These are phyloP conservation scores for Chaenocephalus aceratus DNA, from an alignment of 2,113 vertebrate genomes.

Conservation along the genomic window DNA sequence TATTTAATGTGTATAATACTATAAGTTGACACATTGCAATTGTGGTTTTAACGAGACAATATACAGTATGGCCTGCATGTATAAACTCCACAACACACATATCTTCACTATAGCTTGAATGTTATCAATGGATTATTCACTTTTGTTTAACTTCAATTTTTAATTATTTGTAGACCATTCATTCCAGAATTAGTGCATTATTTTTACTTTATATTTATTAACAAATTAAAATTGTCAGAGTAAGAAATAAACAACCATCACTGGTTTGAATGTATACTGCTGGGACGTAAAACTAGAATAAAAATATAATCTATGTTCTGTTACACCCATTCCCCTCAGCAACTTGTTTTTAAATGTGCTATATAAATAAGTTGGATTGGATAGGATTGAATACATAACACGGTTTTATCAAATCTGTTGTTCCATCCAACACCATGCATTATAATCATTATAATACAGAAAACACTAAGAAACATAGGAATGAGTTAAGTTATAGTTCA, in stretches of 20 bases:
- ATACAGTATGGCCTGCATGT: background rate
- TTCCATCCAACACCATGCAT: background rate
- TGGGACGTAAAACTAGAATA: background rate
- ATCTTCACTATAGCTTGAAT: background rate
- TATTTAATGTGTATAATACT: too few species aligned
- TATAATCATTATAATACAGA: background rate
- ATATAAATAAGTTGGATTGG: too few species aligned
- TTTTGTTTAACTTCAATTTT: background rate
- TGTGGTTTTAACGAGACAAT: background rate
- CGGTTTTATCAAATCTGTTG: background rate
- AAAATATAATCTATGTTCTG: background rate
- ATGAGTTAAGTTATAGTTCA: background rate
- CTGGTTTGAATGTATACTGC: background rate
- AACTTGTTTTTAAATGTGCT: too few species aligned
- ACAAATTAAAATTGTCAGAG: too few species aligned
- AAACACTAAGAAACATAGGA: background rate
- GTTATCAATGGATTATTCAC: background rate
- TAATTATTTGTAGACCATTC: background rate
- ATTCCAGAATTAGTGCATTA: background rate
- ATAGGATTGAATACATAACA: background rate
- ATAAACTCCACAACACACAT: background rate
- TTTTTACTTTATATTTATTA: too few species aligned
- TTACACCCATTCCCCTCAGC: background rate
- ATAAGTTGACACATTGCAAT: background rate
- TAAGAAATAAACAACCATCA: too few species aligned